phyloP scores from a whole-genome alignment of 2,113 vertebrate genomes.

The Neodon shergylaensis region DNA sequence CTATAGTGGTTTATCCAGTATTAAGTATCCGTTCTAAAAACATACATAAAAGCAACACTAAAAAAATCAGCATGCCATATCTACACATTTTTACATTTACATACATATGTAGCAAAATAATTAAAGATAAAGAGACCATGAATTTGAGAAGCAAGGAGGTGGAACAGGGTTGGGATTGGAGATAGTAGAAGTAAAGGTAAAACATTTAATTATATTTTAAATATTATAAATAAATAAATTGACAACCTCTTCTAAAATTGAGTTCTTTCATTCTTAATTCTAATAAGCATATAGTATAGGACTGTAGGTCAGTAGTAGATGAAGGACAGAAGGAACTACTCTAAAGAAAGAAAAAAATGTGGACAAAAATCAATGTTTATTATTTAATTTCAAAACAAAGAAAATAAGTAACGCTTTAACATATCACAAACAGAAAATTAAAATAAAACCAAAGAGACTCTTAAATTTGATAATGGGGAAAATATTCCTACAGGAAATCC shows the following conservation, averaged over 20 bases:
- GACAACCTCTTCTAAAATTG: neutral
- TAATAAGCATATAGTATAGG: neutral
- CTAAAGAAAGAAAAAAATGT: neutral
- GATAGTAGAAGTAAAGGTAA: neutral
- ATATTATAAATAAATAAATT: neutral
- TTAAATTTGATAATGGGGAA: neutral
- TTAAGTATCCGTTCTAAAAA: neutral
- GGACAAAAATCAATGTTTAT: neutral
- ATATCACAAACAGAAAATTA: neutral
- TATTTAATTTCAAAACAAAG: neutral
- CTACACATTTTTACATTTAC: neutral
- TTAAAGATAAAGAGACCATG: neutral
- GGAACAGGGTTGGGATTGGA: neutral
- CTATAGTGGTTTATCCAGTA: neutral
- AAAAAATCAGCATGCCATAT: neutral
- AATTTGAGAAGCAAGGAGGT: neutral
- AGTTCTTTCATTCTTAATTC: neutral
- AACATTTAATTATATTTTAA: neutral
- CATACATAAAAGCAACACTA: neutral
- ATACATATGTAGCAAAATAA: neutral
- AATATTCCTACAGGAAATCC: neutral
- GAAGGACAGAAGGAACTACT: neutral
- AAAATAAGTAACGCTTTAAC: neutral
- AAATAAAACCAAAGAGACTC: neutral
- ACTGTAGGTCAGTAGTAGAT: neutral